Evolutionary conservation across 2,888 invertebrate genomes (phyloP).

Genomic region (Dendrolimus pini): DNA sequence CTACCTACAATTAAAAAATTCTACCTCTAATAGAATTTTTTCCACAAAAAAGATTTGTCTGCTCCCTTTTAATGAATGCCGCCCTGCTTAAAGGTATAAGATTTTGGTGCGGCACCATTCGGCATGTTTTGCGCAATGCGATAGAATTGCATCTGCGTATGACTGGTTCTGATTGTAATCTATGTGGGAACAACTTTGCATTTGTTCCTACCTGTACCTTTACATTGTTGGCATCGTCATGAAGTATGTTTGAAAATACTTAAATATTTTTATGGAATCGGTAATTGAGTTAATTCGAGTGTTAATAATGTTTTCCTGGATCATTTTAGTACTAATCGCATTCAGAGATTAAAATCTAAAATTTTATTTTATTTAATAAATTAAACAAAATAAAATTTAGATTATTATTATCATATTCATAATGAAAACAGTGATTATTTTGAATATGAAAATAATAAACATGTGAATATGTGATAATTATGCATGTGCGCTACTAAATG

Average conservation of each 20-base stretch:
- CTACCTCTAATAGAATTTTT: too few species aligned
- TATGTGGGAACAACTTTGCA: constrained; percentile 27
- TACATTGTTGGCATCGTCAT: constrained; percentile 2
- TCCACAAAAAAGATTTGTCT: not conserved
- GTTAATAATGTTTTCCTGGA: too few species aligned
- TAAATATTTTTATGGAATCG: not conserved
- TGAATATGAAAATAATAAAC: too few species aligned
- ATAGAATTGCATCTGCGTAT: constrained; percentile 34
- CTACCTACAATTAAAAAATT: too few species aligned
- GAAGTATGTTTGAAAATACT: not conserved
- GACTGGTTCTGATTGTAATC: constrained; percentile 37
- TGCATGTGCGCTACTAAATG: too few species aligned
- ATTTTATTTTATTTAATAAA: too few species aligned
- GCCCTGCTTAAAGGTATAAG: constrained; percentile 26
- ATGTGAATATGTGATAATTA: too few species aligned
- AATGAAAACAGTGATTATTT: too few species aligned
- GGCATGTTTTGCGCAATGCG: constrained; percentile 34
- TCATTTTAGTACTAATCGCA: too few species aligned
- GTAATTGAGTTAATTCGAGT: too few species aligned
- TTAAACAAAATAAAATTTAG: too few species aligned
- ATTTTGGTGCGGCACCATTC: constrained; percentile 28
- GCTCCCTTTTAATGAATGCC: not conserved
- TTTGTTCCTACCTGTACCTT: constrained; percentile 15
- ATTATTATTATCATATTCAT: constrained; percentile 8
- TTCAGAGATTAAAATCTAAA: too few species aligned